phyloP scores from a whole-genome alignment of 2,888 invertebrate genomes.

The Entomobrya multifasciata region DNA sequence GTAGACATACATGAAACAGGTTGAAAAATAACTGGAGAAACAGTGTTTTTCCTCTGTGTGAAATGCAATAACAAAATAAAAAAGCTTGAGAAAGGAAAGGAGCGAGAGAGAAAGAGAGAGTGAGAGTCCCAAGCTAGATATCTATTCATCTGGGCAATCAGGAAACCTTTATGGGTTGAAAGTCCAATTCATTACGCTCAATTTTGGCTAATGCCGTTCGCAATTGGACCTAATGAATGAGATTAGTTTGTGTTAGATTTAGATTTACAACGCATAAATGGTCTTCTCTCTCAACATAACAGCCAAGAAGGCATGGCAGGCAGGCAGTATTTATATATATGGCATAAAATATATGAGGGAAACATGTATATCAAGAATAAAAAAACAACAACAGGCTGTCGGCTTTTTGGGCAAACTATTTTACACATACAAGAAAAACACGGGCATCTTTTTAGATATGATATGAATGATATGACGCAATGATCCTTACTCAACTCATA shows the following conservation, averaged over 20 bases:
- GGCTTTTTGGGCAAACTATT: neutral
- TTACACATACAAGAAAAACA: neutral
- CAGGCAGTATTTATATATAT: neutral
- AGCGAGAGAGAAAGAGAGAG: constrained; percentile 60
- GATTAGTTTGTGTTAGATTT: constrained; percentile 80
- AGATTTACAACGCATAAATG: constrained; percentile 80
- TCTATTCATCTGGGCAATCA: constrained; percentile 80
- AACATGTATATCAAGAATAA: neutral
- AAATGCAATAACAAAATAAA: constrained; percentile 17
- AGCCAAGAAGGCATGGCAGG: neutral
- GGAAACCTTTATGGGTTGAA: constrained; percentile 80
- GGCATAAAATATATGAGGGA: neutral
- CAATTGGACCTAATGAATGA: constrained; percentile 80
- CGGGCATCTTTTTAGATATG: constrained; percentile 26
- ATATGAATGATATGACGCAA: constrained; percentile 25
- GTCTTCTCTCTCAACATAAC: constrained; percentile 57
- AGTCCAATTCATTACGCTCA: constrained; percentile 80
- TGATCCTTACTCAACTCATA: constrained; percentile 42
- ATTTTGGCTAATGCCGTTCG: constrained; percentile 79
- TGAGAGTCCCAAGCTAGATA: constrained; percentile 79
- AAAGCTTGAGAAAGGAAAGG: constrained; percentile 53
- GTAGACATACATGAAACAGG: neutral
- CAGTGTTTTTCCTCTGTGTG: neutral
- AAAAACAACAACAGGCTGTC: constrained; percentile 39
- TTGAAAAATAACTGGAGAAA: neutral